Evolutionary conservation across 2,888 invertebrate species (phyloP).

Genomic region (Xanthorhoe spadicearia): DNA sequence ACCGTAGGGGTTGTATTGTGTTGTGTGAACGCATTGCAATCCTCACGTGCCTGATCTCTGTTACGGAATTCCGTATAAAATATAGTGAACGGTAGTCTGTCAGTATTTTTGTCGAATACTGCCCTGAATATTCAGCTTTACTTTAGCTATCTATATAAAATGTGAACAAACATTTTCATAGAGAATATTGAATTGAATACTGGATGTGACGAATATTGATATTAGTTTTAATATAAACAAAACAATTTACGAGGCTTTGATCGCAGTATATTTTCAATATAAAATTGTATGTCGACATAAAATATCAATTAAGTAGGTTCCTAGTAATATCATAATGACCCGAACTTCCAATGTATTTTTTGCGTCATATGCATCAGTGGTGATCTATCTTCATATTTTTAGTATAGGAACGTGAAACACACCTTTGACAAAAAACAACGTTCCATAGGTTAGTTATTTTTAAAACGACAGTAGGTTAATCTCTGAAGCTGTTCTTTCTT

Average conservation of each 20-base stretch:
- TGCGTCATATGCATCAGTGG: no score
- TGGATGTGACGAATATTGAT: neutral
- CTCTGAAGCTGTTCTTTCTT: no score
- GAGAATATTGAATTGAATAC: neutral
- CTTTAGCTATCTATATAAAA: neutral
- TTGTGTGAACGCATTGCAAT: slow-evolving; percentile 6
- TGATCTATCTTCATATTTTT: no score
- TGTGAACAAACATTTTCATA: slow-evolving; percentile 8
- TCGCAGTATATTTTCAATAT: neutral
- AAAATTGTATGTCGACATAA: no score
- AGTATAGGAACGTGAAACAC: no score
- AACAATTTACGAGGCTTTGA: neutral
- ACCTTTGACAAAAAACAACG: no score
- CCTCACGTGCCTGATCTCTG: slow-evolving; percentile 27
- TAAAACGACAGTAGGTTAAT: no score
- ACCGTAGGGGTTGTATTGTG: slow-evolving; percentile 8
- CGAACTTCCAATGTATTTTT: no score
- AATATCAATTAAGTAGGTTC: no score
- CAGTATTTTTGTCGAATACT: slow-evolving; percentile 3
- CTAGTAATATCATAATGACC: no score
- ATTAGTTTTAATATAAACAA: neutral
- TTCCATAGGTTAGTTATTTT: no score
- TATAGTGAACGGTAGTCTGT: neutral
- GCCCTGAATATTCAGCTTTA: neutral
- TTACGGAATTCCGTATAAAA: slow-evolving; percentile 20